Evolutionary conservation across 2,113 vertebrate genomes (phyloP), one percentile per base, ranked within the genome.

Genomic region (Callipepla californica): DNA sequence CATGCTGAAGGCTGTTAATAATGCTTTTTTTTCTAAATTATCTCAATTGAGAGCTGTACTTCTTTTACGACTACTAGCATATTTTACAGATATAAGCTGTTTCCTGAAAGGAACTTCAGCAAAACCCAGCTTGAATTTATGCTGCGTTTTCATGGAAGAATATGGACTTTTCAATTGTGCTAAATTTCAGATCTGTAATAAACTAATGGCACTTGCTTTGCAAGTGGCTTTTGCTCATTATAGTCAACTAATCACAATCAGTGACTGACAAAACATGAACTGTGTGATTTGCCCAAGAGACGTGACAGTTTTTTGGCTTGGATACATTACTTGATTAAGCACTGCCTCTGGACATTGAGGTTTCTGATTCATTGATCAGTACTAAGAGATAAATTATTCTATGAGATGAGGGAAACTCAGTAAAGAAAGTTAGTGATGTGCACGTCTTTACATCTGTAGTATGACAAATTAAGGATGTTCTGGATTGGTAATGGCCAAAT

Each of bases 41-140:
- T 55, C 62, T n/a, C 67, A 26, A 12, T 6, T 47, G 57, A 57
- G 61, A 90, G 32, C 57, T 78, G 25, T 80, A 70, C 69, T 83
- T 73, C 16, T 79, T 94, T 69, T 59, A 25, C n/a, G 59, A 48
- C 47, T 8, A 62, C 47, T 42, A 14, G 68, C 63, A 51, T 0
- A 0, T 69, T 73, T 86, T 82, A 34, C 51, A 72, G 87, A 40
- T 67, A 62, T 6, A 75, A 77, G 16, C 30, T 1, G 42, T 77
- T 89, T 96, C 32, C 72, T 91, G 63, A 86, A 89, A 57, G 65
- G 55, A 22, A 66, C 18, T 75, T 93, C 36, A 62, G 8, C 55
- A 94, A 88, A 91, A 70, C 38, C 13, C 47, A 73, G 16, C 51
- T 53, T 88, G 26, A 85, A 94, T 90, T 88, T 82, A 72, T 66